Conservation (phyloP, 2,888 invertebrate species). For the Zelleria hepariella region DNA sequence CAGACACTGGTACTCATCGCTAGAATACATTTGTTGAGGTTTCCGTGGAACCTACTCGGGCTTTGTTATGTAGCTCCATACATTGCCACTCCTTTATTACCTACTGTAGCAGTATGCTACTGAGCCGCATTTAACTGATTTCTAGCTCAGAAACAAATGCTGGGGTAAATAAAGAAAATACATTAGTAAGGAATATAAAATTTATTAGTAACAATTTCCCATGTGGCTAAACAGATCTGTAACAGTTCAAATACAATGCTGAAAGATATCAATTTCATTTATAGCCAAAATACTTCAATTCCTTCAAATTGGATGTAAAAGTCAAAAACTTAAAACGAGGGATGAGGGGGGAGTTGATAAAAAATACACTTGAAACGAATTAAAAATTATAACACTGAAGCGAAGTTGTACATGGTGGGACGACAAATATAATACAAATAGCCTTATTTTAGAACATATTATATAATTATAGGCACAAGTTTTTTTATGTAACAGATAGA, state of each 20-base stretch:
- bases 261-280: background rate
- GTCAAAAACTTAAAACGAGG: too few species aligned
- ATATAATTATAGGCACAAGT: constrained; percentile 33
- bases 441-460: background rate
- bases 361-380: background rate
- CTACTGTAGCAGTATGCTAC: too few species aligned
- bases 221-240: background rate
- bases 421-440: background rate
- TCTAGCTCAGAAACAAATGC: background rate
- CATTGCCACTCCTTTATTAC: too few species aligned
- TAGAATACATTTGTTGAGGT: too few species aligned
- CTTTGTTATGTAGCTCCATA: too few species aligned
- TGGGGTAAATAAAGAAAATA: background rate
- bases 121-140: too few species aligned
- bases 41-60: too few species aligned
- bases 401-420: background rate
- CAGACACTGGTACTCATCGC: too few species aligned
- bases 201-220: background rate
- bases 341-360: background rate
- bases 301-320: background rate
- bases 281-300: background rate
- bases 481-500: constrained; percentile 32
- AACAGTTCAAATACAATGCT: background rate
- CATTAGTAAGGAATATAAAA: background rate
- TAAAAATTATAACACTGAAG: background rate